Evolutionary conservation across 2,113 vertebrate genomes (phyloP).

Genomic region (Potamarius usumacintae): DNA sequence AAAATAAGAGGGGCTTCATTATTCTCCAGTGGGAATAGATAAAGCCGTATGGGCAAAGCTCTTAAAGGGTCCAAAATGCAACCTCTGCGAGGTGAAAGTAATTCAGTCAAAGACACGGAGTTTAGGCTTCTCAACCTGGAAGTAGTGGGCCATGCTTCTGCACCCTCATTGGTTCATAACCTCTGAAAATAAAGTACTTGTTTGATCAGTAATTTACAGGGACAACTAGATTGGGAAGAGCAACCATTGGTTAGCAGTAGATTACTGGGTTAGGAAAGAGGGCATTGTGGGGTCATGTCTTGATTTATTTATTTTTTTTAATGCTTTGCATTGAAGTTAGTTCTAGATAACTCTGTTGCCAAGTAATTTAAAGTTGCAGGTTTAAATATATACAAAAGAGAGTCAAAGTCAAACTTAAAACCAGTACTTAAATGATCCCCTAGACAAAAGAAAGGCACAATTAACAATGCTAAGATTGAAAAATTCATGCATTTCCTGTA

Average conservation of each 20-base stretch:
- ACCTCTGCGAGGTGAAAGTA: conserved; percentile 73
- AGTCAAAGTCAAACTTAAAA: neutral
- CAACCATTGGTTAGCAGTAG: conserved; percentile 33
- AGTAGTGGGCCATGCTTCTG: conserved; percentile 66
- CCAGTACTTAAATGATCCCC: neutral
- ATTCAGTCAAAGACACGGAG: conserved; percentile 68
- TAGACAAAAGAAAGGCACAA: neutral
- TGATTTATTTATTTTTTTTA: neutral
- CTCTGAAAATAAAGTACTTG: conserved; percentile 63
- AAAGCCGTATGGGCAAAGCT: conserved; percentile 64
- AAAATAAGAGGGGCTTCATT: conserved; percentile 67
- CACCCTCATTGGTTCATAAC: conserved; percentile 61
- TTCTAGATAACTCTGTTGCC: neutral
- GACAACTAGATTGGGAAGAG: conserved; percentile 56
- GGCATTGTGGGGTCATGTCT: conserved; percentile 56
- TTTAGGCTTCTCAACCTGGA: conserved; percentile 71
- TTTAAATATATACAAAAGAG: neutral
- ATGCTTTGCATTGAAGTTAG: neutral
- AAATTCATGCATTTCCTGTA: neutral
- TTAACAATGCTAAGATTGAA: neutral
- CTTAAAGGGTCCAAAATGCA: conserved; percentile 70
- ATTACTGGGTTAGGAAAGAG: conserved; percentile 41
- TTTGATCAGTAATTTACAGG: conserved; percentile 69
- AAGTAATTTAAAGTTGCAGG: neutral
- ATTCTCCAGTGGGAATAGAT: conserved; percentile 59